phyloP scores from a whole-genome alignment of 2,797 vertebrate genomes.

The Aldrovandia affinis region DNA sequence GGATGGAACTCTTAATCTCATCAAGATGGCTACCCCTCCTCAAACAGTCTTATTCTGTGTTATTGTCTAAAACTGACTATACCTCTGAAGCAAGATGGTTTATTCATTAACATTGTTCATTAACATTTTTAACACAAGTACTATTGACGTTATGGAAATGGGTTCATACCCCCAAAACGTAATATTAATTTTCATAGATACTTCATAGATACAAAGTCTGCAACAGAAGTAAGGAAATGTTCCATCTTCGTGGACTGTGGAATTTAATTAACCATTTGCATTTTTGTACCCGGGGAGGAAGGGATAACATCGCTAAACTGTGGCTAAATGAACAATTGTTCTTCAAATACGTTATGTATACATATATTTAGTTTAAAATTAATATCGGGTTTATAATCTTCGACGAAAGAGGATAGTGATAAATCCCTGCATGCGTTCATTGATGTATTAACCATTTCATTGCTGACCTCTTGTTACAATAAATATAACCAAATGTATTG shows the following conservation, averaged over 20 bases:
- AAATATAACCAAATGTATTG: not conserved
- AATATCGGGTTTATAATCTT: not conserved
- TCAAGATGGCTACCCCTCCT: constrained; percentile 5
- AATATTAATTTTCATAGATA: not conserved
- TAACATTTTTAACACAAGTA: not conserved
- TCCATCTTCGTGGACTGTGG: not conserved
- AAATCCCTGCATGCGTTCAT: not conserved
- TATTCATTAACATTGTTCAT: not conserved
- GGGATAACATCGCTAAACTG: not conserved
- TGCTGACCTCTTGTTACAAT: not conserved
- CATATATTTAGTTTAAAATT: not conserved
- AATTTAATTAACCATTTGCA: not conserved
- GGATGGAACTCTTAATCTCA: not conserved
- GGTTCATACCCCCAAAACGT: no score
- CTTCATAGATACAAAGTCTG: not conserved
- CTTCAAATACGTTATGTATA: not conserved
- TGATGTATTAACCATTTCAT: not conserved
- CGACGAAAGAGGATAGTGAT: not conserved
- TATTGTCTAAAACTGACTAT: constrained; percentile 18
- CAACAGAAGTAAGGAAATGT: not conserved
- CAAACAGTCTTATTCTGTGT: not conserved
- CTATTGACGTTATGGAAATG: not conserved
- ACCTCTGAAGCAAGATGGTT: constrained; percentile 38
- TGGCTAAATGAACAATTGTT: not conserved
- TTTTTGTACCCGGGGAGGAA: not conserved